Conservation (phyloP, 30 jellyfish, hydroid and myxozoan genomes). For the Sanderia malayensis region DNA sequence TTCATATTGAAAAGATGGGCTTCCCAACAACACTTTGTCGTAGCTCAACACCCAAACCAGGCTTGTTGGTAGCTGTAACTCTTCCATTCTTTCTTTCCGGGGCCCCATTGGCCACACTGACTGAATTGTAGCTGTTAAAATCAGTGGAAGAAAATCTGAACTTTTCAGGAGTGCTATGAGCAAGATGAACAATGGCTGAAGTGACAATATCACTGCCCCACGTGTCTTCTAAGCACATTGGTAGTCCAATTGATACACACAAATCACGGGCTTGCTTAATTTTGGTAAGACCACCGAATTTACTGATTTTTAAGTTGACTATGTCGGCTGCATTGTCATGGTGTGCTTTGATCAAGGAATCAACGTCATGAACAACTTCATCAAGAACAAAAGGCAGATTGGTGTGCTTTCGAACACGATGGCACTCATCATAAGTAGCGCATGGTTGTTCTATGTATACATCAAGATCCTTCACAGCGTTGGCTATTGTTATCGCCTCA, state of each 20-base stretch:
- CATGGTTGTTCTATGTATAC: conserved; percentile 63
- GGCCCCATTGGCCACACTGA: conserved; percentile 45
- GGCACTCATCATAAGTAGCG: conserved; percentile 57
- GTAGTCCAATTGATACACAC: conserved; percentile 53
- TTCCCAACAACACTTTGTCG: conserved; percentile 31
- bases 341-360: conserved; percentile 32
- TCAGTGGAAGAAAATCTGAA: conserved; percentile 52
- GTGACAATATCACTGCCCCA: conserved; percentile 67
- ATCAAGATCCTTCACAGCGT: conserved; percentile 43
- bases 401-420: conserved; percentile 44
- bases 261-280: conserved; percentile 53
- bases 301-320: conserved; percentile 51
- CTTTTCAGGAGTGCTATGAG: conserved; percentile 62
- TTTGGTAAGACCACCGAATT: conserved; percentile 50
- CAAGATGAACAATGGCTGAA: conserved; percentile 30
- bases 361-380: conserved; percentile 39
- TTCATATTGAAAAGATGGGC: conserved; percentile 16
- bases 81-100: conserved; percentile 31
- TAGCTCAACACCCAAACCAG: conserved; percentile 63
- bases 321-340: conserved; percentile 41
- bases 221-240: conserved; percentile 63
- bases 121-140: conserved; percentile 50
- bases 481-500: conserved; percentile 44
- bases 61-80: conserved; percentile 30
- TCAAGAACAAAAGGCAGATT: conserved; percentile 49